phyloP scores from a whole-genome alignment of 2,888 invertebrate species.

The Prosopocoilus inquinatus region DNA sequence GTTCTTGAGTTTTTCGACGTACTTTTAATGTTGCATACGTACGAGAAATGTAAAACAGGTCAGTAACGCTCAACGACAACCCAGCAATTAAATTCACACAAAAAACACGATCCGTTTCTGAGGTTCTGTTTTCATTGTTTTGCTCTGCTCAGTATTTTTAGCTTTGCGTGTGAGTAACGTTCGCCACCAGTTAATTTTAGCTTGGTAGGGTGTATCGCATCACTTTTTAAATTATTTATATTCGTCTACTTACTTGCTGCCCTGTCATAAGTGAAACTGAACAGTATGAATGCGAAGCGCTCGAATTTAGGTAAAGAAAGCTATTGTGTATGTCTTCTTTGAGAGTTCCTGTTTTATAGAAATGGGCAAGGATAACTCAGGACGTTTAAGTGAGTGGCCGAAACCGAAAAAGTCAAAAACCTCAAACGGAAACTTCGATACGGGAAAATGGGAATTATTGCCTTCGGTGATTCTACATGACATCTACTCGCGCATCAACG shows the following conservation, averaged over 20 bases:
- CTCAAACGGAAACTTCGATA: constrained; percentile 30
- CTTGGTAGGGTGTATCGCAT: not conserved
- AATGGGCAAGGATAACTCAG: constrained; percentile 44
- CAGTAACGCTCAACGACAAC: not conserved
- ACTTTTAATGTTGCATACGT: constrained; percentile 27
- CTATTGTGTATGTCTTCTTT: no score
- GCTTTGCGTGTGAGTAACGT: constrained; percentile 7
- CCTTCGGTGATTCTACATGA: constrained; percentile 47
- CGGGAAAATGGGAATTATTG: constrained; percentile 44
- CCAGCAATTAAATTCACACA: not conserved
- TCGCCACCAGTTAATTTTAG: not conserved
- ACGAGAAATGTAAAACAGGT: constrained; percentile 28
- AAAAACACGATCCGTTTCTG: not conserved
- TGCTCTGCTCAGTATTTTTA: not conserved
- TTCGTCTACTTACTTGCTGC: no score
- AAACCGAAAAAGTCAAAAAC: constrained; percentile 48
- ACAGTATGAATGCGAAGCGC: no score
- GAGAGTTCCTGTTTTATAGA: constrained; percentile 28
- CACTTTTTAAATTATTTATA: no score
- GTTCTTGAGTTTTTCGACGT: constrained; percentile 20
- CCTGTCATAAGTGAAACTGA: no score
- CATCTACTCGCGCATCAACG: constrained; percentile 44
- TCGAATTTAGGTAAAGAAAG: no score
- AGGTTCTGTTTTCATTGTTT: not conserved
- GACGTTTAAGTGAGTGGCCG: constrained; percentile 43